Conservation (phyloP, 2,113 vertebrate species). For the Anhinga rufa region DNA sequence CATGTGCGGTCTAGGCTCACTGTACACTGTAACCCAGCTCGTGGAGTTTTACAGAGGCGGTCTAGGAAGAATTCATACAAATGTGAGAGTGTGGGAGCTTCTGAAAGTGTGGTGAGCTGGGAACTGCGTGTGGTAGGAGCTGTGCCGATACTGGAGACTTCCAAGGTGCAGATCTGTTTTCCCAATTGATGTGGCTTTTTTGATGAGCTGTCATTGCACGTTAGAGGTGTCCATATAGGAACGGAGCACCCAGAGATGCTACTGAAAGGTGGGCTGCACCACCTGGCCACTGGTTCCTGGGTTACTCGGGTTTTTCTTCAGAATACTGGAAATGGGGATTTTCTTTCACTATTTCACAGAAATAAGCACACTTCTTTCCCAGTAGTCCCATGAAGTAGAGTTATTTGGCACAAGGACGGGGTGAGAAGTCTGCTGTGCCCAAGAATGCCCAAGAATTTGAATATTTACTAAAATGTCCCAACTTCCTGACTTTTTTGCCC, state of each 20-base stretch:
- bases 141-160: neutral
- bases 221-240: neutral
- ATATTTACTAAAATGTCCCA: neutral
- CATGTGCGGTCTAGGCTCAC: neutral
- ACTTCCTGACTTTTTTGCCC: neutral
- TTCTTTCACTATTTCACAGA: neutral
- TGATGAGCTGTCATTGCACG: neutral
- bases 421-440: neutral
- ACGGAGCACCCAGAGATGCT: neutral
- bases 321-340: neutral
- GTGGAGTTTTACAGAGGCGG: neutral
- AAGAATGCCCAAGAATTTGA: neutral
- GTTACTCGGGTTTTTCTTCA: neutral
- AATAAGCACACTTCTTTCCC: neutral
- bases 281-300: neutral
- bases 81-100: neutral
- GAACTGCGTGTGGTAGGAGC: neutral
- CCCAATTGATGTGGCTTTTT: neutral
- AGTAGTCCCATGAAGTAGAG: neutral
- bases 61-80: neutral
- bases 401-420: neutral
- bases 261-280: neutral
- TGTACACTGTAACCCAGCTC: neutral
- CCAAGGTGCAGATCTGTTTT: neutral
- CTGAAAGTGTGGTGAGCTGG: neutral